A percentile compares a stretch with the other conserved stretches of the same genome.
phyloP scores from a whole-genome alignment of 2,113 vertebrate species.

The Malaclemys terrapin region DNA sequence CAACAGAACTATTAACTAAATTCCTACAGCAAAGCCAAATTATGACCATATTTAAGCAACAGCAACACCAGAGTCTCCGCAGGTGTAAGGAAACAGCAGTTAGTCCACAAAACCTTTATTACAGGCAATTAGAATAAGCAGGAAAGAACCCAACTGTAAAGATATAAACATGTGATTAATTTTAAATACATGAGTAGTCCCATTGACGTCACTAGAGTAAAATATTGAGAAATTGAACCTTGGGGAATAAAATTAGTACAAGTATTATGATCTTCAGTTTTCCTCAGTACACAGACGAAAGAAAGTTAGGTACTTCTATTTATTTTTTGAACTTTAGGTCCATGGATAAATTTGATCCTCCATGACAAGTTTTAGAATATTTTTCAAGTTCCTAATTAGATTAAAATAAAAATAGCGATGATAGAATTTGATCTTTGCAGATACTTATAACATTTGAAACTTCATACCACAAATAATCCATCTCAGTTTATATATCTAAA shows the following conservation, averaged over 20 bases:
- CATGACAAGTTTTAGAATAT: neutral
- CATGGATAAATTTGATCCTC: neutral
- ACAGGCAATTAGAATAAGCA: neutral
- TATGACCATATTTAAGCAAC: neutral
- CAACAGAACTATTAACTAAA: neutral
- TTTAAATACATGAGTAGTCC: fast-evolving
- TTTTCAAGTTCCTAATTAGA: neutral
- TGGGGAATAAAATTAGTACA: neutral
- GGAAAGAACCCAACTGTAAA: neutral
- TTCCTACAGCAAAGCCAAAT: neutral
- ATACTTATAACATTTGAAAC: neutral
- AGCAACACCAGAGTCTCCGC: neutral
- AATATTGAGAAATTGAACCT: neutral
- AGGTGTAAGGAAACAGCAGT: neutral
- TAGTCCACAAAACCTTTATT: neutral
- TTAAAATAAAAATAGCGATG: too few species aligned
- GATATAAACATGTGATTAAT: neutral
- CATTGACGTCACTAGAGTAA: neutral
- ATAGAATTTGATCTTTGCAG: neutral
- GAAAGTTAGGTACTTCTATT: neutral
- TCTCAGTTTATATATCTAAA: fast-evolving
- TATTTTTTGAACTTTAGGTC: neutral
- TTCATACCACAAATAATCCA: neutral
- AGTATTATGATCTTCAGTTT: neutral
- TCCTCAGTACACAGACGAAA: neutral